Base-by-base conservation (phyloP, 1,140 invertebrate species). In the Scylla paramamosain region DNA sequence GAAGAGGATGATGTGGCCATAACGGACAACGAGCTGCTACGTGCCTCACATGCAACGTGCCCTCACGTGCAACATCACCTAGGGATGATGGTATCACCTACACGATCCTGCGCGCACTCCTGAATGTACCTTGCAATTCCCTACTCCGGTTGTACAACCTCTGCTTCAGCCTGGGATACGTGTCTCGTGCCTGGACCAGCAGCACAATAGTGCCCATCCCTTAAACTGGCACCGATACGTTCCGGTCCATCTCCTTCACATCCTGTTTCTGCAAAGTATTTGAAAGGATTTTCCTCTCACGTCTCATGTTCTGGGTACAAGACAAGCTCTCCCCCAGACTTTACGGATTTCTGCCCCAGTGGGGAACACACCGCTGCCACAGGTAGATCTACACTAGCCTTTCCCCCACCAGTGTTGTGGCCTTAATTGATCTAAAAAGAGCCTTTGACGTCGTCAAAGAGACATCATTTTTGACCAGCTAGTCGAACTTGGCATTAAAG, bases 1-100 rank as follows among this genome's bases (percentile, higher is more conserved):
- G 88, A 90, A 90, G 88, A 90, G 39, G 88, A 45, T 45, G 39
- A 90, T 90, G 46, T 90, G 48, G 32, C 88, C 46, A 90, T 90
- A 90, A 90, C 88, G 16, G 12, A 90, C 32, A 46, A 90, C 31
- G 32, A 90, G 12, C 46, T 90, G 45, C 88, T 0, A 8, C 32
- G 16, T 90, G 31, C 88, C 46, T n/a, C n/a, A n/a, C n/a, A n/a
- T n/a, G n/a, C n/a, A n/a, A n/a, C n/a, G n/a, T n/a, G n/a, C n/a
- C n/a, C n/a, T n/a, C n/a, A n/a, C n/a, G n/a, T n/a, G n/a, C n/a
- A n/a, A n/a, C n/a, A n/a, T n/a, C n/a, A n/a, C n/a, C n/a, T n/a
- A n/a, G n/a, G n/a, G 46, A 48, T 14, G 46, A 48, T 14, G 46
- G 46, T 48, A 48, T 48, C 14, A 48, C 46, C 4, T 48, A 48